These are phyloP conservation scores for Pelusios castaneus DNA, from an alignment of 2,113 vertebrate species.

Conservation along the genomic window DNA sequence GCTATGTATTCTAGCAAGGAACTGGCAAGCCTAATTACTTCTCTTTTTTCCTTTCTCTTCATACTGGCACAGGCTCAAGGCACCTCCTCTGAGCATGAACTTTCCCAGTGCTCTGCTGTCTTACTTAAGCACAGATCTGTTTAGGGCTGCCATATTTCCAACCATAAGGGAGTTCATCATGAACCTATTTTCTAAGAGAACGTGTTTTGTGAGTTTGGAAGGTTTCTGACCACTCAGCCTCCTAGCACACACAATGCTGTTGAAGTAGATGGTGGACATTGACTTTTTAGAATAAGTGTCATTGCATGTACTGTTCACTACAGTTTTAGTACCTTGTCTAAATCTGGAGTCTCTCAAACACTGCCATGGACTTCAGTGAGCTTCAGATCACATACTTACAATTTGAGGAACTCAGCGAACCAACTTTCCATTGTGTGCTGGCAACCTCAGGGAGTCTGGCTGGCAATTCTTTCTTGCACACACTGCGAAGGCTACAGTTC, in stretches of 20 bases:
- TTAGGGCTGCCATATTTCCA: constrained; percentile 4
- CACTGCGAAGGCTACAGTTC: neutral
- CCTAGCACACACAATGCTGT: constrained; percentile 36
- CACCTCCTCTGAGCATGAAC: neutral
- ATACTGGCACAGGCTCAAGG: neutral
- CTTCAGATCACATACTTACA: neutral
- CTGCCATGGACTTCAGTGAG: neutral
- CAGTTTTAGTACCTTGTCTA: constrained; percentile 9
- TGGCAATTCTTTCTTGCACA: neutral
- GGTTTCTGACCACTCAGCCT: constrained; percentile 23
- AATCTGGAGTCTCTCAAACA: constrained; percentile 11
- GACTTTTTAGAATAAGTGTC: constrained; percentile 37
- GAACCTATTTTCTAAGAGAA: constrained; percentile 11
- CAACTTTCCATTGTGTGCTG: neutral
- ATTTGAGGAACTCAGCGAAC: neutral
- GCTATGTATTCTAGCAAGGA: rapidly evolving
- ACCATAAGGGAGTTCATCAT: neutral
- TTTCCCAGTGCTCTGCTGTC: rapidly evolving
- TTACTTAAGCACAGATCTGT: neutral
- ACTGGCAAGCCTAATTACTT: rapidly evolving
- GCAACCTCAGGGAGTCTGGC: neutral
- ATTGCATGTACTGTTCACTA: constrained; percentile 53
- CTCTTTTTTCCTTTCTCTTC: neutral
- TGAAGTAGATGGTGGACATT: constrained; percentile 36
- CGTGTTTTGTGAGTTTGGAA: constrained; percentile 29